Evolutionary conservation across 2,113 vertebrate genomes (phyloP), one percentile per base, ranked within the genome.

Genomic region (Hippocampus barbouri): DNA sequence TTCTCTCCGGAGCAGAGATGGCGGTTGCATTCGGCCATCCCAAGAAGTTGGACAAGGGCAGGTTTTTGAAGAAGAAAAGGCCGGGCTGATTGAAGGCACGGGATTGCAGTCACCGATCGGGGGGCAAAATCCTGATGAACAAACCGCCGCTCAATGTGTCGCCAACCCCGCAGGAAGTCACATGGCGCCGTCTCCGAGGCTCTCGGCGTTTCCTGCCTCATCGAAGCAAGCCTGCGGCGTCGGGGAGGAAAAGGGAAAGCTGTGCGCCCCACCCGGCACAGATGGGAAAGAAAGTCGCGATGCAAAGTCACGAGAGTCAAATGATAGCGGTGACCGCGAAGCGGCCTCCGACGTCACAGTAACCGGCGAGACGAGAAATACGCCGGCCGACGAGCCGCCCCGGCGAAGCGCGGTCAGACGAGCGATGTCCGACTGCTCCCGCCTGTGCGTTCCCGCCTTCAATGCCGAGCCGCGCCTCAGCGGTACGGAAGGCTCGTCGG

Each of bases 401-500:
- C 89, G 84, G 73, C 72, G 86, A 7, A 75, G 76, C 59, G 76
- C 79, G 66, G 93, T 98, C 83, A 90, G 94, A 73, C 93, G 96
- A 4, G 93, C 96, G 2, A 94, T 98, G 92, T 98, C 96, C 0
- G 96, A 96, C 81, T 95, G 94, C 83, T 94, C 95, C 3, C 96
- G 94, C 83, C 90, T 98, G 83, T 93, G 95, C 0, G 96, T 97
- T 77, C 96, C 96, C 56, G 91, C 89, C 78, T 20, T 87, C 8
- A 70, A 8, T 82, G 92, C 84, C 65, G 93, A 69, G 85, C 93
- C 90, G 76, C 96, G 83, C 87, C 92, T 4, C 90, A 95, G 83
- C 88, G 92, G 82, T 92, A 94, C 85, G 90, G 94, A 21, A 88
- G 91, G 74, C 45, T 72, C 62, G 1, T 53, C 78, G 21, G 51